These are phyloP conservation scores for Polyommatus icarus DNA, from an alignment of 2,888 invertebrate genomes.

Conservation along the genomic window DNA sequence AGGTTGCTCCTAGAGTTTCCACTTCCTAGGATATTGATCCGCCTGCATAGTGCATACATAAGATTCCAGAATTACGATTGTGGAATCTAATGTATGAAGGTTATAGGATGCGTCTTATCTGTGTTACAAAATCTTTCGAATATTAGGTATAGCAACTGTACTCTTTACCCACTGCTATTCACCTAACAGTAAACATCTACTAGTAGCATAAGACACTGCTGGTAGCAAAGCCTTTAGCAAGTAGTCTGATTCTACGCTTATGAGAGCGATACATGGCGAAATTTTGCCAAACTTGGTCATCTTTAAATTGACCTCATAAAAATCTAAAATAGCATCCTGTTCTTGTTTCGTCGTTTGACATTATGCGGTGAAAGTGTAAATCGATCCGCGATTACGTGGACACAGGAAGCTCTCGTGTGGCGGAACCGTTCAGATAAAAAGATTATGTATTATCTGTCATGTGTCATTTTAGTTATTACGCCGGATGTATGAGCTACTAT, in stretches of 20 bases:
- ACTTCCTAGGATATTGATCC: conserved; percentile 8
- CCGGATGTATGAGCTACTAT: neutral
- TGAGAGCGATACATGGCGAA: neutral
- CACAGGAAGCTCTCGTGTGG: conserved; percentile 9
- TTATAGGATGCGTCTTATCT: neutral
- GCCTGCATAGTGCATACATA: neutral
- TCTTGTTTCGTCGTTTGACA: neutral
- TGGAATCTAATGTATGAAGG: neutral
- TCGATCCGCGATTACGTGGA: conserved; percentile 3
- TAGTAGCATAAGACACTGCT: too few relatives aligned
- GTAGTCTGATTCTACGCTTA: too few relatives aligned
- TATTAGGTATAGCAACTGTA: neutral
- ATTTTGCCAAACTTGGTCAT: neutral
- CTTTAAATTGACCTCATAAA: neutral
- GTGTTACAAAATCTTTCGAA: neutral
- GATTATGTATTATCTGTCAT: neutral
- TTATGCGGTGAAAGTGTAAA: conserved; percentile 18
- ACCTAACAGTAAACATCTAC: too few relatives aligned
- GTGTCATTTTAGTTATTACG: conserved; percentile 5
- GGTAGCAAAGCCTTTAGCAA: too few relatives aligned
- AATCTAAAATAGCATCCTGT: neutral
- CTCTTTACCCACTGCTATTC: neutral
- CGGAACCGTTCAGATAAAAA: conserved; percentile 8
- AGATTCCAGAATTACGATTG: neutral
- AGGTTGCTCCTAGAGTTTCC: conserved; percentile 19